phyloP scores from a whole-genome alignment of 2,888 invertebrate species.

The Tigriopus californicus region DNA sequence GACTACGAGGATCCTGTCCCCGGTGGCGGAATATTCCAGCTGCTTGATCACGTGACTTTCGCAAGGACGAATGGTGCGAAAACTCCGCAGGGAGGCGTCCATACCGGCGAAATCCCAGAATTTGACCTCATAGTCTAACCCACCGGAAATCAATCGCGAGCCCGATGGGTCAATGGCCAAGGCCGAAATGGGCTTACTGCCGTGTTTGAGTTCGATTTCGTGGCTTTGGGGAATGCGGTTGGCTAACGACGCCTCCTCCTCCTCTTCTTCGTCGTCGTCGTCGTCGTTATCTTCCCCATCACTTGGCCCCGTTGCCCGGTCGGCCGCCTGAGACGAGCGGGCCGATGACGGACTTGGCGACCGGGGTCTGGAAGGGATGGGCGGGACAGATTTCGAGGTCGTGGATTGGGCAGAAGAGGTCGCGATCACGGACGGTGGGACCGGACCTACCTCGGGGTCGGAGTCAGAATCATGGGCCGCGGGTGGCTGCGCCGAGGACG shows the following conservation, averaged over 20 bases:
- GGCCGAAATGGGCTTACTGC: constrained; percentile 69
- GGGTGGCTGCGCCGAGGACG: background rate
- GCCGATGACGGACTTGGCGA: no score
- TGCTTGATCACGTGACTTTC: constrained; percentile 36
- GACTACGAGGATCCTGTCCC: constrained; percentile 77
- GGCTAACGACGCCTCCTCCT: constrained; percentile 25
- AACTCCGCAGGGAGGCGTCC: constrained; percentile 77
- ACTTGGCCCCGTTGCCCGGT: constrained; percentile 20
- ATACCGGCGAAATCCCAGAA: constrained; percentile 99
- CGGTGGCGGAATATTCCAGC: constrained; percentile 59
- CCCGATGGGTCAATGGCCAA: constrained; percentile 84
- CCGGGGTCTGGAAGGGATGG: no score
- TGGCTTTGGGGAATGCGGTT: constrained; percentile 32
- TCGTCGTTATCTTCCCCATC: constrained; percentile 22
- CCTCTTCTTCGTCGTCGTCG: constrained; percentile 20
- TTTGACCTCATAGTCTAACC: constrained; percentile 84
- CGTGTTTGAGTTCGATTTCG: constrained; percentile 65
- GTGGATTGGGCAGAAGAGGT: no score
- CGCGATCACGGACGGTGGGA: no score
- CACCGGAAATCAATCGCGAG: constrained; percentile 70
- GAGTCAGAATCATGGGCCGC: no score
- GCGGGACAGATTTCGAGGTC: no score
- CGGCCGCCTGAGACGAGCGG: background rate
- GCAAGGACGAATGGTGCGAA: constrained; percentile 79
- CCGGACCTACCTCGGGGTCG: no score